phyloP scores from a whole-genome alignment of 2,113 vertebrate species.

The Galemys pyrenaicus region DNA sequence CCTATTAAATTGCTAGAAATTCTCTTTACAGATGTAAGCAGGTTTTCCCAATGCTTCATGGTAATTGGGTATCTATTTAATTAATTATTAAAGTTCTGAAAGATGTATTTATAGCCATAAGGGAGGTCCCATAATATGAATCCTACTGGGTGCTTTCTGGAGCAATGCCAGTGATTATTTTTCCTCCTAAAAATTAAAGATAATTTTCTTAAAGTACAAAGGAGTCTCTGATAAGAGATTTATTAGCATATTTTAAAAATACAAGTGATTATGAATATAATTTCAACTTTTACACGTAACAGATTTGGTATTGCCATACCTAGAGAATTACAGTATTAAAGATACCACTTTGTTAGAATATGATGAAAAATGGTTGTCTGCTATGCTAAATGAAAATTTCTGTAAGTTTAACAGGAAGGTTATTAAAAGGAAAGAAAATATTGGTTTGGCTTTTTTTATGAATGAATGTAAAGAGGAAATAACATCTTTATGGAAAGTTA shows the following conservation, averaged over 20 bases:
- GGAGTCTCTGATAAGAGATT: conserved; percentile 8
- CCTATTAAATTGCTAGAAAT: not conserved
- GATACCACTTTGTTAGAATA: not conserved
- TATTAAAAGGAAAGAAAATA: conserved; percentile 14
- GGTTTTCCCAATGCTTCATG: not conserved
- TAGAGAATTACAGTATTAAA: not conserved
- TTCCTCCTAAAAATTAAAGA: conserved; percentile 28
- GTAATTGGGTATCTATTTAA: not conserved
- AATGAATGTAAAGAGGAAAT: not conserved
- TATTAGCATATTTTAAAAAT: conserved; percentile 29
- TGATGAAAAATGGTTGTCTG: not conserved
- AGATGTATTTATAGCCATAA: not conserved
- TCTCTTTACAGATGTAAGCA: not conserved
- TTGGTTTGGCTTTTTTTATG: not conserved
- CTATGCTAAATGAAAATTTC: conserved; percentile 40
- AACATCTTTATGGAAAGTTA: not conserved
- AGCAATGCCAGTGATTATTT: conserved; percentile 13
- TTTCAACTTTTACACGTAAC: not conserved
- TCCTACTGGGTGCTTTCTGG: conserved; percentile 19
- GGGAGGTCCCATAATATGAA: not conserved
- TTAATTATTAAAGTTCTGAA: conserved; percentile 17
- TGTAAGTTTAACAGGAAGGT: not conserved
- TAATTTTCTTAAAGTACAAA: not conserved
- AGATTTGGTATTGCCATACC: not conserved
- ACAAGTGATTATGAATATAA: not conserved